Evolutionary conservation across 2,888 invertebrate genomes (phyloP), one percentile per base, ranked within the genome.

Genomic region (Rambutsinella grinnellia): DNA sequence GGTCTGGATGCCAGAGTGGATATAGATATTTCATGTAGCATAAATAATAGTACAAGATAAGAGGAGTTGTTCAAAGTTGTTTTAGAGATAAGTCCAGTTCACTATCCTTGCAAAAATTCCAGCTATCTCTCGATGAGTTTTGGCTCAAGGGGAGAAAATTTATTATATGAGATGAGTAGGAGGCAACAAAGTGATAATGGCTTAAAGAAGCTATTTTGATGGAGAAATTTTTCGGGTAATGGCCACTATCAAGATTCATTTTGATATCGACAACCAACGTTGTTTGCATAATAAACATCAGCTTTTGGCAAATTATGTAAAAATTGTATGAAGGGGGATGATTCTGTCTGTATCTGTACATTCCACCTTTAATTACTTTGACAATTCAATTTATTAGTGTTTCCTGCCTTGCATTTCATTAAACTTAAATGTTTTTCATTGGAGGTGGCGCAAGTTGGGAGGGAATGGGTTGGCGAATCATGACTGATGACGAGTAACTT

Each of bases 51-150:
- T 47, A 61, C 61, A 61, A 61, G 61, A 24, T 47, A 47, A 62
- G 49, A 26, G 13, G 36, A 60, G 27, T 27, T 36, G n/a, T 28
- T n/a, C n/a, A n/a, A 19, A 60, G 58, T 36, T 56, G 56, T 8
- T 26, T 13, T 26, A 13, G 36, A 36, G 13, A 36, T 27, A 58
- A 51, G 26, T 58, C 57, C 58, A 62, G 62, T 70, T 62, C 47
- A 63, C 17, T 57, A 62, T 56, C 62, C 62, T 62, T 47, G 54
- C 62, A 70, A 70, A 69, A 62, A 70, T 70, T 70, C 62, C 70
- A 70, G 56, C 44, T 44, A 70, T 70, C 53, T 36, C 26, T 53
- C n/a, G n/a, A n/a, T n/a, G n/a, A n/a, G n/a, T 36, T 51, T 46
- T 46, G n/a, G 17, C 46, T 62, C 44, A n/a, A n/a, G 44, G 26